Conservation (phyloP, 2,797 vertebrate species). For the Malurus splendens region DNA sequence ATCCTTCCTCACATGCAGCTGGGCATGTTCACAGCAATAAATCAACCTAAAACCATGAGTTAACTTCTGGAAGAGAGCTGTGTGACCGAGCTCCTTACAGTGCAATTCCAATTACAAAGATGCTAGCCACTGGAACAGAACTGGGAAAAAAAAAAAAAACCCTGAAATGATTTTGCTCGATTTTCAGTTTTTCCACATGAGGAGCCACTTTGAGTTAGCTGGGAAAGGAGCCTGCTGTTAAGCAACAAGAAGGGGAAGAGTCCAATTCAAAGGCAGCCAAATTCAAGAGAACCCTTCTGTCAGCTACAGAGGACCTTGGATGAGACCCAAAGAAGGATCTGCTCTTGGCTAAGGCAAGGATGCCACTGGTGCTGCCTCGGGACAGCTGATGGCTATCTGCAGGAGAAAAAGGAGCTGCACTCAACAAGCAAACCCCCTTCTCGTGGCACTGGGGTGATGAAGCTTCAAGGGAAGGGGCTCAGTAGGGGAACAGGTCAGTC, state of each 20-base stretch:
- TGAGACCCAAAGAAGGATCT: neutral
- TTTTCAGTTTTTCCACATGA: slow-evolving; percentile 47
- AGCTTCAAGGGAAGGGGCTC: neutral
- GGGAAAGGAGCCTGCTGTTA: slow-evolving; percentile 10
- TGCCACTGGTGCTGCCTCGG: neutral
- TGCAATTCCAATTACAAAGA: neutral
- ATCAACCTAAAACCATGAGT: neutral
- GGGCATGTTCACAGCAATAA: neutral
- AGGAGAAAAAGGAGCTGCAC: neutral
- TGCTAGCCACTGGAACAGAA: neutral
- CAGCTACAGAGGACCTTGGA: neutral
- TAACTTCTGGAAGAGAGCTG: neutral
- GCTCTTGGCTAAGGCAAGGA: neutral
- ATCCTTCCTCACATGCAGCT: neutral
- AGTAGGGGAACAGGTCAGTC: neutral
- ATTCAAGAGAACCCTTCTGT: neutral
- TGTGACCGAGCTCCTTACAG: neutral
- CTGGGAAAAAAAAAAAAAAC: fast-evolving
- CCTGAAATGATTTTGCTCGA: neutral
- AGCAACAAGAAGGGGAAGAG: neutral
- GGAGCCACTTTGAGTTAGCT: slow-evolving; percentile 13
- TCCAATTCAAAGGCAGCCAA: neutral
- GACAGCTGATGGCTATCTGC: neutral
- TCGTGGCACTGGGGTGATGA: neutral
- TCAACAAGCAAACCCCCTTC: neutral